Evolutionary conservation across 2,888 invertebrate genomes (phyloP).

Genomic region (Dryococelus australis): DNA sequence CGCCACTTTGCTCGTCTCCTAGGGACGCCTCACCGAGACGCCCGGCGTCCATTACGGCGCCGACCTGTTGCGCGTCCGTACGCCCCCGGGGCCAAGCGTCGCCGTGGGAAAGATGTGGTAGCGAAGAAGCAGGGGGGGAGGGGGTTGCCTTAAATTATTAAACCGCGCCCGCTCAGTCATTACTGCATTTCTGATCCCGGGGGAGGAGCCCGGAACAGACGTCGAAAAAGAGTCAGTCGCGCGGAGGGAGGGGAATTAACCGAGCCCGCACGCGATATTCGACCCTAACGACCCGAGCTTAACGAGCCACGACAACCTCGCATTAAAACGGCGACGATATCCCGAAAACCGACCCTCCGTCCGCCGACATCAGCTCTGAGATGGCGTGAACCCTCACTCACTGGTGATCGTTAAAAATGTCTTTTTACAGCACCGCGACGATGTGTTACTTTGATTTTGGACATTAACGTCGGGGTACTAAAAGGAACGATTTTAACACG

Average conservation of each 20-base stretch:
- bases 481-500: no score
- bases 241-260: not conserved
- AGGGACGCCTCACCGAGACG: no score
- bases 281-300: not conserved
- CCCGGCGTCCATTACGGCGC: not conserved
- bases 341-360: not conserved
- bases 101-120: no score
- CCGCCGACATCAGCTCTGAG: no score
- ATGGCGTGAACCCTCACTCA: not conserved
- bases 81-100: no score
- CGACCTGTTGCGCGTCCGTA: not conserved
- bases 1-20: no score
- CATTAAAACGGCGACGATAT: not conserved
- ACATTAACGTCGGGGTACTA: no score
- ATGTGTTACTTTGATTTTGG: no score
- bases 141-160: not conserved
- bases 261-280: not conserved
- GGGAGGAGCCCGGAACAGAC: not conserved
- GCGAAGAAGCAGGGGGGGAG: not conserved
- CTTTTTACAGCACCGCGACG: not conserved
- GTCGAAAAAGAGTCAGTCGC: not conserved
- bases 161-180: not conserved
- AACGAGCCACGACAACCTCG: slow-evolving; percentile 10
- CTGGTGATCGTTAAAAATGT: not conserved
- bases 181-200: not conserved